phyloP scores from a whole-genome alignment of 2,888 invertebrate genomes.

The Drosophila histrio region DNA sequence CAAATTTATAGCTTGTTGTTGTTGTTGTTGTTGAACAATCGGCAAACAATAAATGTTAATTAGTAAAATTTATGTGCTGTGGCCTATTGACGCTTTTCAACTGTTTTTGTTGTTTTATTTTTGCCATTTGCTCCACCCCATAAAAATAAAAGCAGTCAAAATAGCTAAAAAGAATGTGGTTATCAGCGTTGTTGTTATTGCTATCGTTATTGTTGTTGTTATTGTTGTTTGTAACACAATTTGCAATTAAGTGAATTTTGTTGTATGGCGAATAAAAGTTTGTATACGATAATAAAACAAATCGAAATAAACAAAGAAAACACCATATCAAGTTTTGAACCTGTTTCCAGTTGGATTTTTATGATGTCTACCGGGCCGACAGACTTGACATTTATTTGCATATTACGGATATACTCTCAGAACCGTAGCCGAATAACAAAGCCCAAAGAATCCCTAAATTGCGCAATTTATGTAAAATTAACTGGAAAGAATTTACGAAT shows the following conservation, averaged over 20 bases:
- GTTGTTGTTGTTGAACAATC: conserved; percentile 50
- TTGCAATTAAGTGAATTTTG: conserved; percentile 57
- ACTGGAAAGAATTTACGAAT: conserved; percentile 37
- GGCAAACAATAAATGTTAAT: conserved; percentile 76
- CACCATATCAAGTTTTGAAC: conserved; percentile 46
- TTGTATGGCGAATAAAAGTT: conserved; percentile 40
- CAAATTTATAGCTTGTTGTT: conserved; percentile 40
- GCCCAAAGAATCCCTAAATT: conserved; percentile 47
- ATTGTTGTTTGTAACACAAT: conserved; percentile 39
- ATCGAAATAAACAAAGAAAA: conserved; percentile 27
- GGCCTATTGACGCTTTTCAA: conserved; percentile 69
- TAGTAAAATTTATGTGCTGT: conserved; percentile 67
- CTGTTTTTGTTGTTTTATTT: conserved; percentile 27
- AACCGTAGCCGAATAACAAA: conserved; percentile 46
- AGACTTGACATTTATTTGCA: conserved; percentile 38
- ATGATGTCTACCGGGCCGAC: conserved; percentile 27
- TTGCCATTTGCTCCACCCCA: conserved; percentile 37
- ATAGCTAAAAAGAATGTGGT: conserved; percentile 39
- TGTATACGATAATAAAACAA: conserved; percentile 22
- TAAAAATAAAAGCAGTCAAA: conserved; percentile 47
- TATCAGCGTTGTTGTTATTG: conserved; percentile 28
- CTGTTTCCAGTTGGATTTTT: conserved; percentile 41
- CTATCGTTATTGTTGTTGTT: conserved; percentile 15
- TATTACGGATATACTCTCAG: conserved; percentile 3
- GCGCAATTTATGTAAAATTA: conserved; percentile 66